These are phyloP conservation scores for Chascanopsetta lugubris DNA, from an alignment of 2,113 vertebrate species.

Conservation along the genomic window DNA sequence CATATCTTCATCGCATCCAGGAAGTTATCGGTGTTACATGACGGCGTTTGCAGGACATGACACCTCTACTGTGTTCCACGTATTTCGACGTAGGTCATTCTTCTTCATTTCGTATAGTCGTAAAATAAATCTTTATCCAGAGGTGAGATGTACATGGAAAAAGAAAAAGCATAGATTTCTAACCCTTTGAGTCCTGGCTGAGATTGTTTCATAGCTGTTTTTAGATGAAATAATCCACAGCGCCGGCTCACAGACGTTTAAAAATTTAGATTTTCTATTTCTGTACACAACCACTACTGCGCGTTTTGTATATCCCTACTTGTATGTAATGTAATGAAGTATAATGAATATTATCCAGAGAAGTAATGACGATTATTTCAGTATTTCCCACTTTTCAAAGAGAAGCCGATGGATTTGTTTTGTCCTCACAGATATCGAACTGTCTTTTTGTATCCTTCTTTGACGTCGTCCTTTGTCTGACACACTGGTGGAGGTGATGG, in stretches of 20 bases:
- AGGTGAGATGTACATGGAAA: constrained; percentile 31
- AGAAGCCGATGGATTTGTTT: constrained; percentile 41
- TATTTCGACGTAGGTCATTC: constrained; percentile 13
- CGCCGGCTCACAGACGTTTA: constrained; percentile 23
- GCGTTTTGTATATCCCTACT: constrained; percentile 57
- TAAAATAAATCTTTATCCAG: constrained; percentile 20
- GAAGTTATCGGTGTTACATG: constrained; percentile 26
- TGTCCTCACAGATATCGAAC: constrained; percentile 60
- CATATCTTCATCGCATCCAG: constrained; percentile 21
- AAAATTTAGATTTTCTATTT: constrained; percentile 34
- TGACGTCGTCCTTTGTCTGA: constrained; percentile 51
- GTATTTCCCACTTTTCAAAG: constrained; percentile 22
- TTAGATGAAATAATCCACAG: constrained; percentile 22
- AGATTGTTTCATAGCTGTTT: constrained; percentile 21
- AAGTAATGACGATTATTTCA: constrained; percentile 37
- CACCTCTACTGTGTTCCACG: constrained; percentile 19
- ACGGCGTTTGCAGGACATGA: constrained; percentile 33
- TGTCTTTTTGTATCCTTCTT: constrained; percentile 60
- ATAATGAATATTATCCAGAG: constrained; percentile 45
- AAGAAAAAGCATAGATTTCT: constrained; percentile 6
- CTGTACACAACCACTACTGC: constrained; percentile 29
- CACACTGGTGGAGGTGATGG: constrained; percentile 48
- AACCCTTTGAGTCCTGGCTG: constrained; percentile 10
- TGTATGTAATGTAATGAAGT: constrained; percentile 54
- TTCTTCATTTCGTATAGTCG: constrained; percentile 28